Conservation (phyloP, 1,140 invertebrate species). For the Druon quercuslanigerum region DNA sequence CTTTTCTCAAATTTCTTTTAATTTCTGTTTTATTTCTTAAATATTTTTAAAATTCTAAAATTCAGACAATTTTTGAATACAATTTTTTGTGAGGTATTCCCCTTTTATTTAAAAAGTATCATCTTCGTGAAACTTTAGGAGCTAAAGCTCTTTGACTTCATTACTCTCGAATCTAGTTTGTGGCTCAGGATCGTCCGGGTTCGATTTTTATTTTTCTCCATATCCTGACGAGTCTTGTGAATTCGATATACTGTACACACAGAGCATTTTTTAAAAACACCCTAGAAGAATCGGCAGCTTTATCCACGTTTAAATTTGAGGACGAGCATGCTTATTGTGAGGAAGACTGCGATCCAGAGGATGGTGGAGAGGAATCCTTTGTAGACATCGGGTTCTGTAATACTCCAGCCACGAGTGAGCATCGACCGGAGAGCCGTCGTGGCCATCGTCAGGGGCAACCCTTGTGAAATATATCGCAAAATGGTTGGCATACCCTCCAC, state of each 20-base stretch:
- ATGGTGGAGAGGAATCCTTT: conserved; percentile 91
- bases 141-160: too few species aligned
- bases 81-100: too few species aligned
- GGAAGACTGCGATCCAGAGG: conserved; percentile 91
- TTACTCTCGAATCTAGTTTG: conserved; percentile 37
- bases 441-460: conserved; percentile 92
- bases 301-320: conserved; percentile 86
- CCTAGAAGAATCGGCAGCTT: conserved; percentile 35
- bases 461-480: conserved; percentile 87
- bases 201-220: conserved; percentile 34
- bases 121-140: too few species aligned
- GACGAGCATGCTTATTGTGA: conserved; percentile 87
- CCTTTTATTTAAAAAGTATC: too few species aligned
- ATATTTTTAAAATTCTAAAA: too few species aligned
- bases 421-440: conserved; percentile 92
- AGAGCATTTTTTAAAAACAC: conserved; percentile 5
- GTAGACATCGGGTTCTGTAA: conserved; percentile 89
- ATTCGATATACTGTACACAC: conserved; percentile 54
- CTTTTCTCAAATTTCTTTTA: neutral
- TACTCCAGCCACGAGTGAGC: conserved; percentile 91
- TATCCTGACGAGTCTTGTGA: conserved; percentile 35
- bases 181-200: conserved; percentile 38
- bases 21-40: neutral
- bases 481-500: conserved; percentile 91
- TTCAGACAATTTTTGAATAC: too few species aligned